Percentiles rank a stretch among this genome's conserved stretches.
Evolutionary conservation across 2,113 vertebrate genomes (phyloP).

Genomic region (Vulpes vulpes): DNA sequence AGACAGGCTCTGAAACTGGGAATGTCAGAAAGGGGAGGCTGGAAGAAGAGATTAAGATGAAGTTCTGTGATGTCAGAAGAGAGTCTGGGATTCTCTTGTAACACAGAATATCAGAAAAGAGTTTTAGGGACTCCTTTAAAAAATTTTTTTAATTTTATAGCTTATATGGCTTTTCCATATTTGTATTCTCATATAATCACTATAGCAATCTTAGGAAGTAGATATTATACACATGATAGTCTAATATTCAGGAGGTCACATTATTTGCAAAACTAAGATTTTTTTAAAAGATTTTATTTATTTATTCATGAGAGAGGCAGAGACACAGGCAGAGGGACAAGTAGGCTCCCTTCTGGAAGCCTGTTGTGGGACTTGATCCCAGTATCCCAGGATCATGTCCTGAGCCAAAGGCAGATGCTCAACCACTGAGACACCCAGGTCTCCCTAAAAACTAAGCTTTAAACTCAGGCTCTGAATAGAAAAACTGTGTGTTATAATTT

Average conservation of each 20-base stretch:
- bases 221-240: background rate
- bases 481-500: background rate
- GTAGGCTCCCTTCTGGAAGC: too few species aligned
- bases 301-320: too few species aligned
- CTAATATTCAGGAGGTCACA: background rate
- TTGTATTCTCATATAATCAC: background rate
- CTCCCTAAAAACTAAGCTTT: slow-evolving; percentile 28
- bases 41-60: background rate
- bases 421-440: too few species aligned
- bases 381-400: too few species aligned
- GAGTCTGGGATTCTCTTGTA: background rate
- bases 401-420: too few species aligned
- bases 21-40: background rate
- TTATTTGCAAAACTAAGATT: slow-evolving; percentile 57
- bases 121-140: background rate
- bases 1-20: slow-evolving; percentile 27
- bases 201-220: background rate
- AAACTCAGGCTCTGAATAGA: background rate
- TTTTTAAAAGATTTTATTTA: too few species aligned
- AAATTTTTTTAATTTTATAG: background rate
- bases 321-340: too few species aligned
- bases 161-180: background rate
- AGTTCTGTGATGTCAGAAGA: background rate
- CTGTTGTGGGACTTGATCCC: too few species aligned
- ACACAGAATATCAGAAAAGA: slow-evolving; percentile 36